Evolutionary conservation across 2,888 invertebrate species (phyloP), one percentile per base, ranked within the genome.

Genomic region (Heteromurus nitidus): DNA sequence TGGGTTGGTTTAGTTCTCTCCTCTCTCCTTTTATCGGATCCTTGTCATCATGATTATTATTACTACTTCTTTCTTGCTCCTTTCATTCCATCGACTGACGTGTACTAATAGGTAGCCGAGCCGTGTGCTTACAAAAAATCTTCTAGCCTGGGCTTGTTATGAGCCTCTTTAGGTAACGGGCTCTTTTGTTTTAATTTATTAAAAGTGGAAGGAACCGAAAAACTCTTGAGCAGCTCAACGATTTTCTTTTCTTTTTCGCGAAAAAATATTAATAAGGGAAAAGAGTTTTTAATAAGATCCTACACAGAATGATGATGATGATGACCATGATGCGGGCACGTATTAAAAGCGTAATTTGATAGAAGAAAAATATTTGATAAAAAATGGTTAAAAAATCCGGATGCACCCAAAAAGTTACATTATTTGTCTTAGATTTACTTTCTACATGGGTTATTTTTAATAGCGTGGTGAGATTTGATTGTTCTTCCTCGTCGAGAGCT

Each of bases 1-100:
- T 85, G 85, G 85, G 86, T 79, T 86, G 86, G 86, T 82, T 82
- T 67, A 80, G 73, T 74, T 76, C 82, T 67, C 73, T 80, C 73
- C 77, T 79, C 74, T 80, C 82, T 83, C 68, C 76, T 83, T 83
- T 84, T 84, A 84, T 86, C 82, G 82, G 82, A 77, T 80, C 82
- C 81, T 82, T 81, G 82, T 85, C 85, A 80, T 73, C 80, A 69
- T 80, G 72, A 80, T 80, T 72, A 80, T 80, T 80, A 80, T 80
- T 80, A 80, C 72, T 73, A 62, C 74, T 74, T 70, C 58, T 73
- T 64, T 53, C 26, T 70, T 74, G 47, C 62, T 65, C 31, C 55
- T 24, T 72, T 53, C 69, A 31, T 62, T 73, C 62, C 30, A 47
- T 53, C 44, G 79, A 53, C 73, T 65, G 73, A 74, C 60, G 74